Evolutionary conservation across 2,888 invertebrate species (phyloP).

Genomic region (Euplagia quadripunctaria): DNA sequence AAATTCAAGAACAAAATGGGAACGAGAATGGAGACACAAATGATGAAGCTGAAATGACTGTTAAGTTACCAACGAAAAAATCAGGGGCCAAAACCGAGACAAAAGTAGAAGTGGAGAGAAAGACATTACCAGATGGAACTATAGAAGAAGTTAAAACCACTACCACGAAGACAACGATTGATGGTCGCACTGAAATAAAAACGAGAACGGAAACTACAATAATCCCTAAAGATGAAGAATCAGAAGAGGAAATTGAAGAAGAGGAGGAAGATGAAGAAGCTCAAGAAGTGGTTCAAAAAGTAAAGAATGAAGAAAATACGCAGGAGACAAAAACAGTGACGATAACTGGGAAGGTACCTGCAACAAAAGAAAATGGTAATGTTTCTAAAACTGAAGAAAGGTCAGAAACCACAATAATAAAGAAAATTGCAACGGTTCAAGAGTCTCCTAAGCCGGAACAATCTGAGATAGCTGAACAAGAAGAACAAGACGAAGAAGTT

Average conservation of each 20-base stretch:
- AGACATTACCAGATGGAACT: slow-evolving; percentile 76
- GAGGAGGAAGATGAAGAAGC: slow-evolving; percentile 56
- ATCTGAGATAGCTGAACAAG: slow-evolving; percentile 54
- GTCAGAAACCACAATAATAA: slow-evolving; percentile 70
- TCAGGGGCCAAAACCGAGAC: slow-evolving; percentile 80
- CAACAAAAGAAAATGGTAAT: slow-evolving; percentile 60
- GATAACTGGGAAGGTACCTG: slow-evolving; percentile 40
- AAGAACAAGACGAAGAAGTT: slow-evolving; percentile 47
- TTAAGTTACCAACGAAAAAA: slow-evolving; percentile 77
- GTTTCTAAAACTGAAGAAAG: slow-evolving; percentile 74
- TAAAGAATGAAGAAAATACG: slow-evolving; percentile 37
- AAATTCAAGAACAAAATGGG: slow-evolving; percentile 70
- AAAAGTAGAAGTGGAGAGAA: slow-evolving; percentile 77
- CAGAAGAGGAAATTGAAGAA: slow-evolving; percentile 69
- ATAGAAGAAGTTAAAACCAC: slow-evolving; percentile 80
- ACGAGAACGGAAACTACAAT: slow-evolving; percentile 80
- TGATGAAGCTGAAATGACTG: slow-evolving; percentile 72
- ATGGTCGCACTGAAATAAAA: slow-evolving; percentile 79
- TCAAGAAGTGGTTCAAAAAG: slow-evolving; percentile 51
- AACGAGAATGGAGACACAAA: slow-evolving; percentile 73
- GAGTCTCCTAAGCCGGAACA: slow-evolving; percentile 64
- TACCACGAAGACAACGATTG: slow-evolving; percentile 79
- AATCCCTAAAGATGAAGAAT: slow-evolving; percentile 74
- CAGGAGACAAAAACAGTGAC: slow-evolving; percentile 52
- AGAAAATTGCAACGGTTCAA: slow-evolving; percentile 72